Base-by-base conservation (phyloP, 2,888 invertebrate species). In the Steinernema hermaphroditum region DNA sequence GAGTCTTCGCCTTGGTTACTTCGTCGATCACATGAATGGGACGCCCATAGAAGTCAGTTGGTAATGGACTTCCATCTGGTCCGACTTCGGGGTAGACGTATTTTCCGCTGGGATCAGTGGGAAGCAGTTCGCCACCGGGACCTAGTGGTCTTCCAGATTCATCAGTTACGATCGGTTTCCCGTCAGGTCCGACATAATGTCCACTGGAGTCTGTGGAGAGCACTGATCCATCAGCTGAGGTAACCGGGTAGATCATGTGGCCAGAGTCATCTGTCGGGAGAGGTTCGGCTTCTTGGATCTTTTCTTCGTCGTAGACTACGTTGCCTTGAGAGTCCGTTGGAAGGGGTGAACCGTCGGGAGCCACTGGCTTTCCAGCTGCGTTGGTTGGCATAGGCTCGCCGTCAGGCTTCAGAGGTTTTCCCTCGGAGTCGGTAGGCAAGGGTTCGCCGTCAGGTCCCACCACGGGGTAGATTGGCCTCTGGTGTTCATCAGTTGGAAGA, bases 261-360 rank as follows among this genome's bases (percentile, higher is more conserved):
- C 79, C 79, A 22, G 68, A 57, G 4, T 44, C 74, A 43, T 80
- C 81, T 14, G 81, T 81, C 4, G 83, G 78, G 22, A 81, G 74
- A n/a, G 69, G 41, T 16, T 34, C 43, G 41, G 41, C 69, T 69
- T 69, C 69, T 16, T 19, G 44, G 6, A 76, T 70, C 32, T 44
- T 49, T 50, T 73, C 76, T n/a, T 22, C 27, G 0, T 74, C 49
- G 70, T 76, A 78, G 69, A 78, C 74, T 54, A 74, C 76, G 27
- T 78, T 75, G 37, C 81, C 79, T 50, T 73, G 50, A 24, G 43
- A 70, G 57, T 81, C 79, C n/a, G 75, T 78, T n/a, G 75, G 75
- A 41, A 77, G 43, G 6, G 80, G 76, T 24, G 75, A 76, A 16
- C 79, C 76, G 29, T 77, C 79, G 2, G 74, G 72, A 1, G 74